These are phyloP conservation scores for Agapetus fuscipes DNA, from an alignment of 2,888 invertebrate genomes.

Conservation along the genomic window DNA sequence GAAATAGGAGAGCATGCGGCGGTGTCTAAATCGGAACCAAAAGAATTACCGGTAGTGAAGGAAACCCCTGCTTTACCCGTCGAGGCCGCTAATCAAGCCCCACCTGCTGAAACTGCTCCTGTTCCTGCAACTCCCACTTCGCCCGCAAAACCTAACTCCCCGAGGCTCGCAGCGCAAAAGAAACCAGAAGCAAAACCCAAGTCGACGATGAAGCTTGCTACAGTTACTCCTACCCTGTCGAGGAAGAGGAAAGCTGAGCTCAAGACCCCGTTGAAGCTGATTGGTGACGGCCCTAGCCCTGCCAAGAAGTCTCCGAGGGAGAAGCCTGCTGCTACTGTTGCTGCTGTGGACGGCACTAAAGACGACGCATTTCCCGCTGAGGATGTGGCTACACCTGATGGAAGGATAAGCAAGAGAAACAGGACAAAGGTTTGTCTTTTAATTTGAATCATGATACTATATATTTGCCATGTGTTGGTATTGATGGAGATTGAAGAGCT, in stretches of 20 bases:
- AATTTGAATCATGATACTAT: background rate
- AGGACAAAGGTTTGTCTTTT: constrained; percentile 34
- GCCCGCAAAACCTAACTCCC: constrained; percentile 22
- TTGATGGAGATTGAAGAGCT: no score
- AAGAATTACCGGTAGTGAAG: no score
- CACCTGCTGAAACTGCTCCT: constrained; percentile 5
- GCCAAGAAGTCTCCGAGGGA: constrained; percentile 32
- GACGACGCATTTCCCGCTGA: constrained; percentile 24
- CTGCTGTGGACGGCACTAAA: constrained; percentile 1
- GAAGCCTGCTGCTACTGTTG: constrained; percentile 1
- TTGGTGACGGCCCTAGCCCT: constrained; percentile 31
- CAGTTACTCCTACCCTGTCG: constrained; percentile 44
- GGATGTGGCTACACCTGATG: constrained; percentile 30
- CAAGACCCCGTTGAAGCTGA: constrained; percentile 30
- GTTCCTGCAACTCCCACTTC: constrained; percentile 3
- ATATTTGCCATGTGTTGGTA: background rate
- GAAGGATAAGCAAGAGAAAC: constrained; percentile 36
- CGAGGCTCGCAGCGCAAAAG: constrained; percentile 18
- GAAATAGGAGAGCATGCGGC: background rate
- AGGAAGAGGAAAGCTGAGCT: constrained; percentile 45
- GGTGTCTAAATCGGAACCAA: no score
- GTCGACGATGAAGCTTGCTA: constrained; percentile 45
- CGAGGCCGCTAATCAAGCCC: constrained; percentile 25
- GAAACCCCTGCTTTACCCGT: constrained; percentile 23
- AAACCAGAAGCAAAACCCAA: constrained; percentile 34